These are phyloP conservation scores for Parotia lawesii DNA, from an alignment of 2,113 vertebrate genomes.

Conservation along the genomic window DNA sequence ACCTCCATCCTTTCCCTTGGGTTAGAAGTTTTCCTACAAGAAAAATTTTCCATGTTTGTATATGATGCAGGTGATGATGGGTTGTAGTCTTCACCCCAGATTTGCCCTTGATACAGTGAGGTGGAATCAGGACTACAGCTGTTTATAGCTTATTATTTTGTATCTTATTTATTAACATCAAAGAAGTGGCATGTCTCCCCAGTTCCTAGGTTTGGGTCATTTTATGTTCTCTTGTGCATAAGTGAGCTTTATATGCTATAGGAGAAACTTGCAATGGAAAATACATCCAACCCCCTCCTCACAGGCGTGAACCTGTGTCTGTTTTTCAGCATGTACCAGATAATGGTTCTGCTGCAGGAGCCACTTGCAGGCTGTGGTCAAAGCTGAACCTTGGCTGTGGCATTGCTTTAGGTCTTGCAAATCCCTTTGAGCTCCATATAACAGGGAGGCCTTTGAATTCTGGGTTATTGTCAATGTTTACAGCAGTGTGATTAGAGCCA, in stretches of 20 bases:
- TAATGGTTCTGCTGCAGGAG: neutral
- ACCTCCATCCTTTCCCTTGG: neutral
- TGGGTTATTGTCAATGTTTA: neutral
- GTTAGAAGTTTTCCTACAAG: neutral
- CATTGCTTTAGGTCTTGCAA: neutral
- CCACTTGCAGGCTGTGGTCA: neutral
- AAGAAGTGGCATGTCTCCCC: neutral
- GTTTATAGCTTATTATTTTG: neutral
- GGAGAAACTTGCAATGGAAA: neutral
- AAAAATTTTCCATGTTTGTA: fast-evolving
- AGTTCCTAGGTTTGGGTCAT: neutral
- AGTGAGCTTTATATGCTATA: neutral
- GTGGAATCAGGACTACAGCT: neutral
- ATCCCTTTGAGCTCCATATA: neutral
- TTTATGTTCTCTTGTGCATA: neutral
- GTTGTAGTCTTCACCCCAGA: neutral
- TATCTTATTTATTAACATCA: neutral
- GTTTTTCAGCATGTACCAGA: neutral
- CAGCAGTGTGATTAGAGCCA: neutral
- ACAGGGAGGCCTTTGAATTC: neutral
- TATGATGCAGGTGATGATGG: neutral
- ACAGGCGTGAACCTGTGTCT: neutral
- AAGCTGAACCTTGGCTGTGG: neutral
- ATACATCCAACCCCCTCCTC: neutral
- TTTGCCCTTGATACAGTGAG: neutral